These are phyloP conservation scores for Chelonoidis abingdonii DNA, from an alignment of 2,113 vertebrate species.

Conservation along the genomic window DNA sequence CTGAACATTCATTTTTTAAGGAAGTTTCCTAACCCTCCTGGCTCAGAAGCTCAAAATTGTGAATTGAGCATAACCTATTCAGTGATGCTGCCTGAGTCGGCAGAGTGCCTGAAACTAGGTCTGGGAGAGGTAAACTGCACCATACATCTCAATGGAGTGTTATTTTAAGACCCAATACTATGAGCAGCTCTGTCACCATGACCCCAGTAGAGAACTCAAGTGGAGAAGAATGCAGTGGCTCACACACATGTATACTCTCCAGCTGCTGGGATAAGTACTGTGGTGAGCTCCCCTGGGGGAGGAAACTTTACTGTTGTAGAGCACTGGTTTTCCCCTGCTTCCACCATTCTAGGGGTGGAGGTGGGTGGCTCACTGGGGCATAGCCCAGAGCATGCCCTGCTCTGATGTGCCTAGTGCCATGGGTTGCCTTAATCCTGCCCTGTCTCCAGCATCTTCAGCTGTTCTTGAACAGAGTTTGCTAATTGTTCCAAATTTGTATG, in stretches of 20 bases:
- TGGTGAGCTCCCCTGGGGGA: rapidly evolving
- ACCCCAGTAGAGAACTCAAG: not conserved
- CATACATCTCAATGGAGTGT: not conserved
- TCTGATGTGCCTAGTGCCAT: not conserved
- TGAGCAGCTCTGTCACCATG: not conserved
- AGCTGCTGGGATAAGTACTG: not conserved
- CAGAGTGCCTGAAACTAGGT: not conserved
- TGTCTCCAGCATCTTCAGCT: not conserved
- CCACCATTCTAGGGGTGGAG: not conserved
- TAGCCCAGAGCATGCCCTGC: too few species aligned
- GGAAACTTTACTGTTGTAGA: not conserved
- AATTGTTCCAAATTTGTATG: not conserved
- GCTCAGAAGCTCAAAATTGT: not conserved
- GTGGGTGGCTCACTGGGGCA: not conserved
- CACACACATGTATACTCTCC: not conserved
- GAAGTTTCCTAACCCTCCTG: not conserved
- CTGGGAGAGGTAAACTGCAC: not conserved
- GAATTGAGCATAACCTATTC: not conserved
- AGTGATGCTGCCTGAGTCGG: not conserved
- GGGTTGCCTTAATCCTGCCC: not conserved
- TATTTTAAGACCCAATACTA: not conserved
- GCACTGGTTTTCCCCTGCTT: not conserved
- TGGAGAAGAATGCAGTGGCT: not conserved
- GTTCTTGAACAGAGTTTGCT: not conserved
- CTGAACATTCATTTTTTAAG: not conserved